Evolutionary conservation across 2,113 vertebrate species (phyloP).

Genomic region (Podiceps cristatus): DNA sequence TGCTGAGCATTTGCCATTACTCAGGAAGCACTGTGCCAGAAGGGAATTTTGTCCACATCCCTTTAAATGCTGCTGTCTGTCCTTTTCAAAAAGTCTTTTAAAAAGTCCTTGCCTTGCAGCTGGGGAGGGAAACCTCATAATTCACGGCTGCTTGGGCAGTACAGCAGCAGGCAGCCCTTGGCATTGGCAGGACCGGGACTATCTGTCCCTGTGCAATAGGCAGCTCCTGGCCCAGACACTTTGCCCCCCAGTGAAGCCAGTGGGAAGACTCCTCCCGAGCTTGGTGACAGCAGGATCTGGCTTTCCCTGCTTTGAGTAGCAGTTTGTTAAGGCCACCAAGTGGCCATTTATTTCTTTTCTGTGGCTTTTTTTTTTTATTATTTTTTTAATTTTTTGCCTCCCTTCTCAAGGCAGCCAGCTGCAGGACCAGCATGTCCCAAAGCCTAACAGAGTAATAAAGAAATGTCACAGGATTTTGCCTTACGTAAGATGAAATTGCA

Average conservation of each 20-base stretch:
- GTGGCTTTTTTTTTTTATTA: no score
- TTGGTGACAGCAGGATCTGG: background rate
- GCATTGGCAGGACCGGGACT: background rate
- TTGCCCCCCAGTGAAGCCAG: background rate
- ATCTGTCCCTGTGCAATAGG: background rate
- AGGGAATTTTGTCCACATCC: background rate
- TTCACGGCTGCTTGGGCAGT: background rate
- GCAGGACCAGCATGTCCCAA: background rate
- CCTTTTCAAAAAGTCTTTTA: background rate
- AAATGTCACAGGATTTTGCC: background rate
- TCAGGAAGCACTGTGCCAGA: background rate
- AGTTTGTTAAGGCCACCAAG: conserved; percentile 4
- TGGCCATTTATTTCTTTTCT: background rate
- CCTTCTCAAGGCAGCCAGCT: background rate
- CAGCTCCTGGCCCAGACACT: background rate
- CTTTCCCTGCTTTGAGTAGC: background rate
- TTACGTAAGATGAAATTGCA: background rate
- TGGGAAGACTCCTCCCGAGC: background rate
- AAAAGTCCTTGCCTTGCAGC: conserved; percentile 14
- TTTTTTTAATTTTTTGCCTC: accelerated
- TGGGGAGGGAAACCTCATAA: background rate
- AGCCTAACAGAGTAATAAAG: accelerated
- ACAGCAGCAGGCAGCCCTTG: background rate
- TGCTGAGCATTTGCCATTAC: background rate
- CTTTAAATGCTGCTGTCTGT: background rate